Evolutionary conservation across 2,888 invertebrate genomes (phyloP), one percentile per base, ranked within the genome.

Genomic region (Galeruca laticollis): DNA sequence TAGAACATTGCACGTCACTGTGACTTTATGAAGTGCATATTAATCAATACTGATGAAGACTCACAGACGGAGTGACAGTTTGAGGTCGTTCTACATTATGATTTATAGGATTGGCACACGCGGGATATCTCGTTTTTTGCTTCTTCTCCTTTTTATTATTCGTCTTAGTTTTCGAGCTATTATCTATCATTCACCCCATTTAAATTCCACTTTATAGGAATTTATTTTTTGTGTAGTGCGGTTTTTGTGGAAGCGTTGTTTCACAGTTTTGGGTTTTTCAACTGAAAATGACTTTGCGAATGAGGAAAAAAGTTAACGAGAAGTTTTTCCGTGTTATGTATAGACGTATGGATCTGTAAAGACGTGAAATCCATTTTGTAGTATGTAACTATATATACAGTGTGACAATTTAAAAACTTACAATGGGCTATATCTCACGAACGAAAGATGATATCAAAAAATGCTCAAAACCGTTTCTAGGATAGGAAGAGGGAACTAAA

Each of bases 11-110:
- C 1, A 31, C 56, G 56, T 15, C 73, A 72, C 74, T 74, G 63
- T n/a, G 9, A 54, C 60, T 66, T 67, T 73, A 68, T 75, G 72
- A 75, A 79, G 78, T 80, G 80, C 80, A 80, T 81, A 81, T 80
- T 81, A 81, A 81, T 81, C 81, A 80, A 81, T 81, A 80, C 77
- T 75, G 80, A 81, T 80, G 80, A 81, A 80, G 80, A 79, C 76
- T 74, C 64, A 73, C 71, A 73, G 71, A 73, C 75, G 73, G 76
- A 77, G 72, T 77, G 79, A 79, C 79, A 78, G 75, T 77, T 79
- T 75, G 75, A 76, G 77, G 78, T 78, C 76, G 75, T 54, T 68
- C 76, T 76, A 74, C 72, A 75, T 72, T 74, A 73, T 78, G 77
- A 78, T 79, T 79, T 79, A 79, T 78, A 72, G 66, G 67, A 62